phyloP scores from a whole-genome alignment of 2,888 invertebrate genomes.

The Anarsia innoxiella region DNA sequence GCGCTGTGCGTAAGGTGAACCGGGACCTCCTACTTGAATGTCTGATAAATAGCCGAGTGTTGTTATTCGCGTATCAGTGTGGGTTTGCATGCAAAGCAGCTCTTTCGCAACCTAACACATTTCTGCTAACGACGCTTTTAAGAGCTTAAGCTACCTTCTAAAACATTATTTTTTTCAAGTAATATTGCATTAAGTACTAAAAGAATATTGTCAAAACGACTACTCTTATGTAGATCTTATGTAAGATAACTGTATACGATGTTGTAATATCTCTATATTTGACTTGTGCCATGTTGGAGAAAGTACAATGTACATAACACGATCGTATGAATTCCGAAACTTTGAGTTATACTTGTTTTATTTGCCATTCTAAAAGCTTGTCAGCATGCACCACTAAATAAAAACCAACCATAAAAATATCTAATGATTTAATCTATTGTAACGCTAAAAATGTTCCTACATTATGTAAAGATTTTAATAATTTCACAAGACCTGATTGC shows the following conservation, averaged over 20 bases:
- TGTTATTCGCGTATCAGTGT: constrained; percentile 35
- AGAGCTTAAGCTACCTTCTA: too few relatives aligned
- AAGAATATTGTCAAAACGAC: neutral
- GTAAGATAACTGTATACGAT: constrained; percentile 4
- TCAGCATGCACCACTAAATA: too few relatives aligned
- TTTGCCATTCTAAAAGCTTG: too few relatives aligned
- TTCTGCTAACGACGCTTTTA: constrained; percentile 34
- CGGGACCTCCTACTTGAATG: constrained; percentile 48
- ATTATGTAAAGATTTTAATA: too few relatives aligned
- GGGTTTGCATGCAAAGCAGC: constrained; percentile 47
- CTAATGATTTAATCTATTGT: too few relatives aligned
- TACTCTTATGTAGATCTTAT: constrained; percentile 10
- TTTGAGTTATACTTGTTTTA: too few relatives aligned
- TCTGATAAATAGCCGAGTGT: constrained; percentile 37
- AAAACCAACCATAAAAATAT: too few relatives aligned
- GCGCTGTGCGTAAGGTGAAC: constrained; percentile 35
- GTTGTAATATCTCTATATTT: constrained; percentile 3
- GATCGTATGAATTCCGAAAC: too few relatives aligned
- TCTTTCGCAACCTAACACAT: constrained; percentile 44
- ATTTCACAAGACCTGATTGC: too few relatives aligned
- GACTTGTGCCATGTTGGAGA: constrained; percentile 7
- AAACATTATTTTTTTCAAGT: too few relatives aligned
- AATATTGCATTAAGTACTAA: neutral
- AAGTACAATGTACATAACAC: constrained; percentile 8
- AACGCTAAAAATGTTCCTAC: too few relatives aligned